Base-by-base conservation (phyloP, 1,140 invertebrate species). In the Drosophila pandora region DNA sequence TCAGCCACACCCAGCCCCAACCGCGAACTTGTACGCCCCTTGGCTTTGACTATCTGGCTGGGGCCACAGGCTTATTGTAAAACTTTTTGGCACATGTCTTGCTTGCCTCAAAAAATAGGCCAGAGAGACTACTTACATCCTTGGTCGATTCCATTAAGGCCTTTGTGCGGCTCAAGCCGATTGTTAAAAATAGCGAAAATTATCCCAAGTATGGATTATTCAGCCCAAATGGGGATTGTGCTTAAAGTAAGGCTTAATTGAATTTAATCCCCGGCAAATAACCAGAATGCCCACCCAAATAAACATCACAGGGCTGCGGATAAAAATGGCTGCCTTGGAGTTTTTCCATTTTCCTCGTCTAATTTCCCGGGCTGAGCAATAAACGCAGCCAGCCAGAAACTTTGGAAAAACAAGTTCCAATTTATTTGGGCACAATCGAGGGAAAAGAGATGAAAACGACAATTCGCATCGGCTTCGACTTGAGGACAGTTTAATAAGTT, bases 81-180 rank as follows among this genome's bases (percentile, higher is more conserved):
- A 87, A 85, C 82, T 85, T 85, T 88, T 79, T 87, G 83, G 83
- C 83, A 87, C 83, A 87, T 83, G 83, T 88, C 83, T 88, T 83
- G 79, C 57, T 75, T 88, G 41, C 41, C 63, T 41, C 43, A 54
- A 75, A 43, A 43, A 75, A 75, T 30, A 49, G 56, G 55, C 77
- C 73, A 56, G 54, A 34, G 57, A 65, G 57, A 57, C 39, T 65
- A 69, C 67, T 81, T 72, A 55, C 37, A n/a, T 53, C 48, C 60
- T 74, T 57, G 52, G 53, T 12, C 47, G 52, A 55, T 37, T 30
- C 41, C 43, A 30, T 47, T 25, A 64, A 39, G 63, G 25, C 13
- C 17, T 41, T 49, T 12, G 21, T 23, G 60, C 53, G 65, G 50
- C 73, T 73, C 62, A 37, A 41, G 67, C 48, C 81, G 57, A 74